These are phyloP conservation scores for Leguminivora glycinivorella DNA, from an alignment of 1,140 invertebrate species.

Conservation along the genomic window DNA sequence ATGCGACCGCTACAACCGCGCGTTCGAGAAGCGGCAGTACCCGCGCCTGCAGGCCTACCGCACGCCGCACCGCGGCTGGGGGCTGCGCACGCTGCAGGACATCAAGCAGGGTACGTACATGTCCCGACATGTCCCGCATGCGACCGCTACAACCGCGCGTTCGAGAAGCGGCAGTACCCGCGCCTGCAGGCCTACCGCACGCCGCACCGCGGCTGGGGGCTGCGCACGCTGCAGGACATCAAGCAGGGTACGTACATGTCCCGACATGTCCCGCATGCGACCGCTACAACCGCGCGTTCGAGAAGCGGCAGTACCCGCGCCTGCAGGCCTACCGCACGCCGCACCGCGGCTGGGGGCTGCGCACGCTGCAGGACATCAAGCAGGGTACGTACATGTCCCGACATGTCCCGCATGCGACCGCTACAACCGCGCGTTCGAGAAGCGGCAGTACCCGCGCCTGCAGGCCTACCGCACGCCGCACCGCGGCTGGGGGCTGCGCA, in stretches of 20 bases:
- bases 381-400: constrained; percentile 87
- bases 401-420: too few relatives aligned
- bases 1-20: not conserved
- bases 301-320: too few relatives aligned
- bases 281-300: not conserved
- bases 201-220: constrained; percentile 87
- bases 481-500: constrained; percentile 90
- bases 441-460: not conserved
- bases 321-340: too few relatives aligned
- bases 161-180: too few relatives aligned
- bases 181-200: too few relatives aligned
- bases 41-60: too few relatives aligned
- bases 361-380: constrained; percentile 85
- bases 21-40: too few relatives aligned
- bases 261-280: constrained; percentile 1
- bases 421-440: constrained; percentile 3
- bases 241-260: constrained; percentile 82
- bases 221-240: constrained; percentile 86
- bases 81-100: constrained; percentile 84
- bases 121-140: not conserved
- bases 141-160: not conserved
- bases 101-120: constrained; percentile 85
- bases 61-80: constrained; percentile 85
- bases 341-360: constrained; percentile 90
- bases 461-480: not conserved